A percentile compares a stretch with the other conserved stretches of the same genome.
These are phyloP conservation scores for Aphelenchoides bicaudatus DNA, from an alignment of 2,888 invertebrate genomes.

Conservation along the genomic window DNA sequence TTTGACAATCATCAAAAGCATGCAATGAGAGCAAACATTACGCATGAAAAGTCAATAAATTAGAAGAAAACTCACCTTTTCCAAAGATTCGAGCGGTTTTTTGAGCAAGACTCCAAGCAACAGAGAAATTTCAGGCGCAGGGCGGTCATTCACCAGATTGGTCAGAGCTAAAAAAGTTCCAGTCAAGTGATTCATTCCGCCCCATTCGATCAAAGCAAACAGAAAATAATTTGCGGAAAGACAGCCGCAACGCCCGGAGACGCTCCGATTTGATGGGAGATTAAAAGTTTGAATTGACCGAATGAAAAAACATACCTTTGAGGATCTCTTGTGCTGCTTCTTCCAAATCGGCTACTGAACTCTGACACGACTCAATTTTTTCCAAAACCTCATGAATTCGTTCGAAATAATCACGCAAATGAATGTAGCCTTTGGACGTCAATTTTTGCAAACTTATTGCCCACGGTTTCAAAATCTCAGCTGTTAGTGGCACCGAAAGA, in stretches of 20 bases:
- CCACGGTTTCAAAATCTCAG: constrained; percentile 13
- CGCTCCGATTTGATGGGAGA: constrained; percentile 7
- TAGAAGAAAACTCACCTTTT: constrained; percentile 33
- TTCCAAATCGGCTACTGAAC: constrained; percentile 1
- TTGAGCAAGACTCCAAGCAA: constrained; percentile 38
- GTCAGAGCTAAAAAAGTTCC: constrained; percentile 35
- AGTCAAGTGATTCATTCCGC: not conserved
- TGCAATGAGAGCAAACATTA: too few species aligned
- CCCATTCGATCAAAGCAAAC: not conserved
- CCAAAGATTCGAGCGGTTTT: constrained; percentile 36
- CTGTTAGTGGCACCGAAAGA: not conserved
- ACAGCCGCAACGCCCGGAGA: not conserved
- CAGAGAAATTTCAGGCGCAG: constrained; percentile 27
- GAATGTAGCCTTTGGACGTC: constrained; percentile 11
- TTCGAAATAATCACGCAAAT: constrained; percentile 13
- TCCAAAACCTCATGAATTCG: constrained; percentile 10
- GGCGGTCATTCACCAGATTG: constrained; percentile 34
- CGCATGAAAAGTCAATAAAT: too few species aligned
- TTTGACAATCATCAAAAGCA: too few species aligned
- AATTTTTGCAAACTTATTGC: not conserved
- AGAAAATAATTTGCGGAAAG: not conserved
- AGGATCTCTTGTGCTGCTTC: constrained; percentile 14
- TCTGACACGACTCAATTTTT: not conserved
- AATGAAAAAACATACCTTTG: constrained; percentile 16
- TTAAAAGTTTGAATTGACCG: too few species aligned